Base-by-base conservation (phyloP, 92 coral and sea anemone genomes). In the Nematostella vectensis region DNA sequence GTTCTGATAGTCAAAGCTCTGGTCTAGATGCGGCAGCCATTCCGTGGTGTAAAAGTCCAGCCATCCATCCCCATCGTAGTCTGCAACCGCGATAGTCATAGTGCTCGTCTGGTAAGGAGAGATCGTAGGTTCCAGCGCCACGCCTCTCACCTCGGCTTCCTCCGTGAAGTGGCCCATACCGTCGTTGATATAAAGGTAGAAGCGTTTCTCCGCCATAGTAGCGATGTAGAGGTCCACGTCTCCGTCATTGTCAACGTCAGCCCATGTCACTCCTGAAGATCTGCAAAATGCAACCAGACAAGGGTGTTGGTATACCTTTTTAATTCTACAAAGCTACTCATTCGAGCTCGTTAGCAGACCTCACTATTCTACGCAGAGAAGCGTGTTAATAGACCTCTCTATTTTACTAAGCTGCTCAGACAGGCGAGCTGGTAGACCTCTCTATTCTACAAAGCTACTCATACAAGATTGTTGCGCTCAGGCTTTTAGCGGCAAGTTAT, bases 11-110 rank as follows among this genome's bases (percentile, higher is more conserved):
- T 93, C 94, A 36, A 87, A 93, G 57, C 96, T 76, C 48, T 78
- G 96, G 59, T 93, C 96, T 25, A 93, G 91, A 72, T 93, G 99
- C 49, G 99, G 99, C 13, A 93, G 58, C 99, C 99, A 93, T 58
- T 93, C 99, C 21, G 99, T 93, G 23, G 93, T 78, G 57, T 82
- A 93, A 17, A 93, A 65, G 52, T 93, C 99, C 27, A 93, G 74
- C 99, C 99, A 93, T 23, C 99, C 99, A 53, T 93, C 99, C 58
- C 72, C 82, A 59, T 93, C 89, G 61, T 93, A 93, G 65, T 93
- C 99, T 27, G 67, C 93, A 31, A 76, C 75, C 24, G 94, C 99
- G 25, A 93, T 84, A 8, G 96, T 87, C 99, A 93, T 82, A 30
- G 94, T 87, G 58, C 96, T 82, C 16, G 99, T 93, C 64, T 82